These are phyloP conservation scores for Oncopodura yosiiana DNA, from an alignment of 1,140 invertebrate genomes.

Conservation along the genomic window DNA sequence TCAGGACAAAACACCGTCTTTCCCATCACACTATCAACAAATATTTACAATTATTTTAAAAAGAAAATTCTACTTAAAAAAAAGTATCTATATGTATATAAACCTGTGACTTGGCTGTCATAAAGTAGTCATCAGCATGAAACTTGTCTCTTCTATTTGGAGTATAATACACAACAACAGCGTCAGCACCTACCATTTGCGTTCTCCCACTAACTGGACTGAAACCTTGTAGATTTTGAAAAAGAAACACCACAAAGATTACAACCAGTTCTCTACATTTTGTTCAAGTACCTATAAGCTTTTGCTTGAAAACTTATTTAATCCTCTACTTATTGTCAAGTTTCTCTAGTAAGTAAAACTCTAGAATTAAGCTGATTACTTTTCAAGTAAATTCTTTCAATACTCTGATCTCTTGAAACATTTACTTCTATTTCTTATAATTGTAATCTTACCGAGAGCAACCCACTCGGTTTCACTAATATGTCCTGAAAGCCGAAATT, in stretches of 20 bases:
- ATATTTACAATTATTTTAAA: constrained; percentile 2
- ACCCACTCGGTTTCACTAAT: constrained; percentile 77
- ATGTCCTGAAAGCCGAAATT: constrained; percentile 62
- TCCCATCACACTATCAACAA: constrained; percentile 44
- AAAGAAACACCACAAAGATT: too few relatives aligned
- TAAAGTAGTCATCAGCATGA: constrained; percentile 71
- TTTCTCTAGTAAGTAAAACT: neutral
- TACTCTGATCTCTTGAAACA: neutral
- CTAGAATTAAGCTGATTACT: neutral
- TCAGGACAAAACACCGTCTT: constrained; percentile 76
- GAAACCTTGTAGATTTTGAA: constrained; percentile 33
- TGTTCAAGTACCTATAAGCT: too few relatives aligned
- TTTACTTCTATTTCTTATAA: neutral
- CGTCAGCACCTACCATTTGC: constrained; percentile 62
- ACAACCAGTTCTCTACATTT: too few relatives aligned
- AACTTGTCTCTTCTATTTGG: constrained; percentile 50
- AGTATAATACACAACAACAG: constrained; percentile 67
- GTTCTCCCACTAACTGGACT: constrained; percentile 36
- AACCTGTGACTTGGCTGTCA: constrained; percentile 65
- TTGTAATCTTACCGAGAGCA: constrained; percentile 54
- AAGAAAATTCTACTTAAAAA: neutral
- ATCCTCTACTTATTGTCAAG: too few relatives aligned
- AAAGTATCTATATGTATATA: neutral
- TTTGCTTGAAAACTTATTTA: too few relatives aligned
- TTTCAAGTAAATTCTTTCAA: neutral